Evolutionary conservation across 2,113 vertebrate species (phyloP).

Genomic region (Heloderma charlesbogerti): DNA sequence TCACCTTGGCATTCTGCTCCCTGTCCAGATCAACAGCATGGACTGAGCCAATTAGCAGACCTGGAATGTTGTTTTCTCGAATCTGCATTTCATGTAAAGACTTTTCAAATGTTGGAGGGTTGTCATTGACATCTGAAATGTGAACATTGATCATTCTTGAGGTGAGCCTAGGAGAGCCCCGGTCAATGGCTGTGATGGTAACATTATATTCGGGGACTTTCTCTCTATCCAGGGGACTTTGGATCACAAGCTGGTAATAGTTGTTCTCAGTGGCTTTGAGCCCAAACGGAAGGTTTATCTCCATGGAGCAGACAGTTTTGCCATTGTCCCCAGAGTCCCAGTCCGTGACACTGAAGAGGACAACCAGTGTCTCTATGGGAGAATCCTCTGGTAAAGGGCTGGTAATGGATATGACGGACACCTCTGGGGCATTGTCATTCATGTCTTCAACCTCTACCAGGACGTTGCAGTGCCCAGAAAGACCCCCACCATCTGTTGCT

Average conservation of each 20-base stretch:
- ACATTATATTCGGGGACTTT: slow-evolving; percentile 38
- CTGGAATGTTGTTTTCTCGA: slow-evolving; percentile 25
- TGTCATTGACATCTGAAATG: slow-evolving; percentile 56
- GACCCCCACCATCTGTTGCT: slow-evolving; percentile 17
- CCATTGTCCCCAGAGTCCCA: slow-evolving; percentile 73
- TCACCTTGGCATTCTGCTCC: slow-evolving; percentile 26
- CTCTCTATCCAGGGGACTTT: slow-evolving; percentile 54
- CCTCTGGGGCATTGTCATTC: slow-evolving; percentile 78
- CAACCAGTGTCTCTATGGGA: slow-evolving; percentile 77
- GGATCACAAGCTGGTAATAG: slow-evolving; percentile 65
- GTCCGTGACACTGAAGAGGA: slow-evolving; percentile 80
- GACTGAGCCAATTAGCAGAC: slow-evolving; percentile 39
- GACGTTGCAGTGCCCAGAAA: slow-evolving; percentile 71
- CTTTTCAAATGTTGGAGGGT: not conserved
- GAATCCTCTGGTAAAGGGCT: slow-evolving; percentile 79
- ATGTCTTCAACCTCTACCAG: slow-evolving; percentile 70
- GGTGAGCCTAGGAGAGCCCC: slow-evolving; percentile 35
- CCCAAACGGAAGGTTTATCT: slow-evolving; percentile 55
- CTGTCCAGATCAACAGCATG: slow-evolving; percentile 51
- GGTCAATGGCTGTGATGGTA: slow-evolving; percentile 49
- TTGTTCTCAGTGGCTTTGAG: slow-evolving; percentile 60
- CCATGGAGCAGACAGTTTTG: slow-evolving; percentile 56
- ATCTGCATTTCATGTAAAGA: not conserved
- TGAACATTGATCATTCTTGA: slow-evolving; percentile 23
- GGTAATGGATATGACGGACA: slow-evolving; percentile 78